Evolutionary conservation across 2,797 vertebrate species (phyloP), one percentile per base, ranked within the genome.

Genomic region (Lindbergichthys nudifrons): DNA sequence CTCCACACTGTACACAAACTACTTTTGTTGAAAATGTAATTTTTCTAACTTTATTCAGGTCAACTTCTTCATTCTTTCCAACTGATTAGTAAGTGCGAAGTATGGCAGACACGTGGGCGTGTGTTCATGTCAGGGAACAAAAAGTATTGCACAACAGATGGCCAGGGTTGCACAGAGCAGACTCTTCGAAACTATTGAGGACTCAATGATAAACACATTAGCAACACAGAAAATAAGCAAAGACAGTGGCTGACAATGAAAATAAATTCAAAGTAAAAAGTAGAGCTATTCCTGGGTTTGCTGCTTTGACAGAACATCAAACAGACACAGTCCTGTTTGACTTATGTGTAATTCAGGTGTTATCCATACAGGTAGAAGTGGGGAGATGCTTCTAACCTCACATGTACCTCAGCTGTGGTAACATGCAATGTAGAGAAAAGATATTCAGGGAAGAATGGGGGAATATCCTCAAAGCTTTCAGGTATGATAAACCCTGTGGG

Each of bases 101-200:
- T 58, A 61, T 80, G 66, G 66, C 61, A 85, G 77, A 77, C 52
- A 47, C 54, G 87, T 83, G 54, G 86, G 80, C 18, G 71, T 80
- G 77, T 79, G 77, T 81, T 78, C 32, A 43, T 71, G 59, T 69
- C 66, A 75, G 26, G 46, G 66, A 86, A 73, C 19, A 10, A 80
- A 63, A 62, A 69, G 50, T 85, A 39, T 68, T 65, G 66, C 70
- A 70, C 73, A 81, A 65, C 91, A 92, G 90, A 90, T 90, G 86
- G 87, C 66, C 36, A 14, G 30, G 66, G 53, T 69, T 69, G 51
- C 75, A 65, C 39, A 71, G 18, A 74, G 42, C 70, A 82, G 47
- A 59, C 30, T 54, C 54, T 56, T 32, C 21, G 30, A 82, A 26
- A 61, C 30, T 23, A 81, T 53, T 30, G 30, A 21, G 10, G 64